phyloP scores from a whole-genome alignment of 2,888 invertebrate species.

The Nemapogon koenigi region DNA sequence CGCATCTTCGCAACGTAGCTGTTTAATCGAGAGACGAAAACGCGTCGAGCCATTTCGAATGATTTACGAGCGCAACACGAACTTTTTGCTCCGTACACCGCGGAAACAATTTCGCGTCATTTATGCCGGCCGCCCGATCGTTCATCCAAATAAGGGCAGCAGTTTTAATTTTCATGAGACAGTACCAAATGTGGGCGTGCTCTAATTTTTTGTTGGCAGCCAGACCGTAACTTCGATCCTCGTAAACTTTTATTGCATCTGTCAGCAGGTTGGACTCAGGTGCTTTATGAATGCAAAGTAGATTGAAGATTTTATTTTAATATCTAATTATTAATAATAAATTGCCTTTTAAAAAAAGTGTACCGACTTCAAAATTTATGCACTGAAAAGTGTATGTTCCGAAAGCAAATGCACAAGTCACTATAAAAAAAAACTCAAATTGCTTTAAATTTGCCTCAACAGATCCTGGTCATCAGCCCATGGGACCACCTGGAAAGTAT shows the following conservation, averaged over 20 bases:
- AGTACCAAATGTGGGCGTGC: conserved; percentile 24
- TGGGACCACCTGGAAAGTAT: too few species aligned
- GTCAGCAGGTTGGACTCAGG: too few species aligned
- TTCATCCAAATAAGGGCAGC: conserved; percentile 29
- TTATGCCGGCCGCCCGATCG: conserved; percentile 53
- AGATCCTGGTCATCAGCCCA: too few species aligned
- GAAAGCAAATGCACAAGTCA: too few species aligned
- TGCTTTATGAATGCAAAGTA: too few species aligned
- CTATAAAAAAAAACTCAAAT: too few species aligned
- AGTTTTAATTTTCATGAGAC: conserved; percentile 27
- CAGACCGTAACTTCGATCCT: conserved; percentile 25
- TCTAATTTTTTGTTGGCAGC: conserved; percentile 33
- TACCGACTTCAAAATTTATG: too few species aligned
- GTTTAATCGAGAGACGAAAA: conserved; percentile 56
- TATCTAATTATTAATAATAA: too few species aligned
- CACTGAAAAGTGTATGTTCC: too few species aligned
- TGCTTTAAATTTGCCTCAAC: too few species aligned
- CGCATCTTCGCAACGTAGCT: conserved; percentile 34
- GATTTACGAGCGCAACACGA: conserved; percentile 62
- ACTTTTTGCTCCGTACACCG: conserved; percentile 49
- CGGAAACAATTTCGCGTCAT: conserved; percentile 62
- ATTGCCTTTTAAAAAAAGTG: too few species aligned
- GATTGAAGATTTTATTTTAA: too few species aligned
- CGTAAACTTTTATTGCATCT: conserved; percentile 38
- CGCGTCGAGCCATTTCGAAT: conserved; percentile 45